A percentile compares a stretch with the other conserved stretches of the same genome.
Evolutionary conservation across 2,888 invertebrate species (phyloP).

Genomic region (Protula sp.): DNA sequence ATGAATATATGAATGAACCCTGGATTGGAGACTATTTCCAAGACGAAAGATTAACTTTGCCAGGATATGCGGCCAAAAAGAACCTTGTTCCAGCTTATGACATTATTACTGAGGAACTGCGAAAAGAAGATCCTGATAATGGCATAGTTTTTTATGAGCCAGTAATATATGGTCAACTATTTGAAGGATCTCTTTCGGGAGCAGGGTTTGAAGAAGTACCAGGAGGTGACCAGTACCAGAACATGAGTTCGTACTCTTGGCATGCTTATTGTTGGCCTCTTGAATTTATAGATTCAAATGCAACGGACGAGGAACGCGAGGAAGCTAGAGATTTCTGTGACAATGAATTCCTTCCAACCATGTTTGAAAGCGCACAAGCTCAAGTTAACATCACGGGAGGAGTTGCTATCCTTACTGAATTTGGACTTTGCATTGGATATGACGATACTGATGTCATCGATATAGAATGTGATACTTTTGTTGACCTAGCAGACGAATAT

Average conservation of each 20-base stretch:
- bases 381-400: slow-evolving; percentile 22
- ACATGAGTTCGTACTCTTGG: slow-evolving; percentile 25
- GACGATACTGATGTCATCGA: neutral
- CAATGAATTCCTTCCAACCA: slow-evolving; percentile 16
- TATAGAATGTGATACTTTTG: slow-evolving; percentile 12
- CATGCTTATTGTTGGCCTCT: slow-evolving; percentile 34
- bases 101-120: slow-evolving; percentile 20
- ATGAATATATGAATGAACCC: slow-evolving; percentile 34
- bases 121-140: slow-evolving; percentile 21
- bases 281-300: slow-evolving; percentile 10
- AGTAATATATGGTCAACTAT: slow-evolving; percentile 28
- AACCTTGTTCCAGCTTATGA: slow-evolving; percentile 31
- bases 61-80: slow-evolving; percentile 28
- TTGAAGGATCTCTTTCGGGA: slow-evolving; percentile 18
- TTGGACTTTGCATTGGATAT: slow-evolving; percentile 26
- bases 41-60: slow-evolving; percentile 18
- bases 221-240: slow-evolving; percentile 21
- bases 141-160: slow-evolving; percentile 34
- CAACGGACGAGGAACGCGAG: slow-evolving; percentile 17
- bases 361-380: slow-evolving; percentile 4
- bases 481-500: slow-evolving; percentile 24
- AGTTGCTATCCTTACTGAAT: slow-evolving; percentile 31
- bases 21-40: slow-evolving; percentile 27
- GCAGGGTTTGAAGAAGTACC: slow-evolving; percentile 29
- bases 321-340: slow-evolving; percentile 21